phyloP scores from a whole-genome alignment of 1,140 invertebrate genomes.

The Hormaphis cornu region DNA sequence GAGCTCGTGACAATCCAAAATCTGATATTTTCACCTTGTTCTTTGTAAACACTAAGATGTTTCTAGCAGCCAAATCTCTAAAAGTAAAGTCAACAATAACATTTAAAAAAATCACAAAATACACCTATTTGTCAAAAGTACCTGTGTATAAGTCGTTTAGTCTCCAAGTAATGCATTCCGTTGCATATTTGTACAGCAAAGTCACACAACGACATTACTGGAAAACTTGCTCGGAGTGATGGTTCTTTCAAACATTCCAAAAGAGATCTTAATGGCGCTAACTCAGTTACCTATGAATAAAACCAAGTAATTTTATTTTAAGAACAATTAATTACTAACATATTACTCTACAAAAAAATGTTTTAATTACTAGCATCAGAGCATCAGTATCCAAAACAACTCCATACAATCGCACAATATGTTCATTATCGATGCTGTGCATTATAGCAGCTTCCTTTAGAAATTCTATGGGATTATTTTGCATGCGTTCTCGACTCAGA shows the following conservation, averaged over 20 bases:
- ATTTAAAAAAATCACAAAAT: neutral
- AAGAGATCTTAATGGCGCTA: constrained; percentile 87
- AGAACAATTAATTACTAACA: neutral
- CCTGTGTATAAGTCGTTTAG: constrained; percentile 85
- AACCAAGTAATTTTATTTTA: constrained; percentile 25
- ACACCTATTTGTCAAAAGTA: constrained; percentile 39
- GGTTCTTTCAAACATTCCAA: constrained; percentile 93
- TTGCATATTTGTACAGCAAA: constrained; percentile 92
- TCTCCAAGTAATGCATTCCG: constrained; percentile 92
- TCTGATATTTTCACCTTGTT: constrained; percentile 97
- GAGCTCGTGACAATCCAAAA: constrained; percentile 86
- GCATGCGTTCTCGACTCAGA: constrained; percentile 83
- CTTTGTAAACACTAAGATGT: constrained; percentile 91
- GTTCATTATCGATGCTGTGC: constrained; percentile 93
- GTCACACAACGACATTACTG: constrained; percentile 77
- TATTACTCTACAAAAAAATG: neutral
- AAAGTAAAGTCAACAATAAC: constrained; percentile 39
- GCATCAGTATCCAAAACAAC: constrained; percentile 91
- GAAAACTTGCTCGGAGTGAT: constrained; percentile 74
- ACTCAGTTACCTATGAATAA: constrained; percentile 80
- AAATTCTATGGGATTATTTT: constrained; percentile 91
- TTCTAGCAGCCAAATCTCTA: constrained; percentile 86
- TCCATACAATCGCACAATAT: constrained; percentile 92
- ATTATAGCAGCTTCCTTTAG: constrained; percentile 96
- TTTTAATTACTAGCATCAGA: constrained; percentile 72